These are phyloP conservation scores for Hippopotamyrus pictus DNA, from an alignment of 2,797 vertebrate genomes.

Conservation along the genomic window DNA sequence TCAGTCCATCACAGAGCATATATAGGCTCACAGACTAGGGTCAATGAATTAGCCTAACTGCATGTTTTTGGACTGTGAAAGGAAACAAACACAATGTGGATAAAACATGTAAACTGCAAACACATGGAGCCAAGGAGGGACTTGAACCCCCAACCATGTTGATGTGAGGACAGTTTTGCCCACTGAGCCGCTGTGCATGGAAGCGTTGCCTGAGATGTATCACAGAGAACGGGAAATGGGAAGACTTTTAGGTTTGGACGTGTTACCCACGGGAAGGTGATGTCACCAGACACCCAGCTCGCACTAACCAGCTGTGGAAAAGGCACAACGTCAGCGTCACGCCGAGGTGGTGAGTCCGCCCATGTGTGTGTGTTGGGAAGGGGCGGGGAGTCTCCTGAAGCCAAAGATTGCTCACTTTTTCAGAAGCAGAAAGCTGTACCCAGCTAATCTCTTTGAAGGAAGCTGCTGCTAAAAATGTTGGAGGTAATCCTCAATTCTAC, in stretches of 20 bases:
- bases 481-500: slow-evolving; percentile 12
- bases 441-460: neutral
- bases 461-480: neutral
- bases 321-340: neutral
- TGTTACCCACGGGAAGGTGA: neutral
- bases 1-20: neutral
- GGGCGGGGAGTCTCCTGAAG: neutral
- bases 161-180: neutral
- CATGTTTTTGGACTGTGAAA: neutral
- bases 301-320: neutral
- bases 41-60: neutral
- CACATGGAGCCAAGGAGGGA: neutral
- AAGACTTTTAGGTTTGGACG: neutral
- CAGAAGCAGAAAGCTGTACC: neutral
- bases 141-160: neutral
- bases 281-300: slow-evolving; percentile 3
- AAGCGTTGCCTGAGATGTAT: neutral
- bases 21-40: neutral
- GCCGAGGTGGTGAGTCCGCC: neutral
- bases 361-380: neutral
- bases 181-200: neutral
- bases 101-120: neutral
- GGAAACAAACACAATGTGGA: neutral
- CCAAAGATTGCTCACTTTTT: neutral
- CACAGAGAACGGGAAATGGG: neutral